phyloP scores from a whole-genome alignment of 2,888 invertebrate species.

The Aethes cnicana region DNA sequence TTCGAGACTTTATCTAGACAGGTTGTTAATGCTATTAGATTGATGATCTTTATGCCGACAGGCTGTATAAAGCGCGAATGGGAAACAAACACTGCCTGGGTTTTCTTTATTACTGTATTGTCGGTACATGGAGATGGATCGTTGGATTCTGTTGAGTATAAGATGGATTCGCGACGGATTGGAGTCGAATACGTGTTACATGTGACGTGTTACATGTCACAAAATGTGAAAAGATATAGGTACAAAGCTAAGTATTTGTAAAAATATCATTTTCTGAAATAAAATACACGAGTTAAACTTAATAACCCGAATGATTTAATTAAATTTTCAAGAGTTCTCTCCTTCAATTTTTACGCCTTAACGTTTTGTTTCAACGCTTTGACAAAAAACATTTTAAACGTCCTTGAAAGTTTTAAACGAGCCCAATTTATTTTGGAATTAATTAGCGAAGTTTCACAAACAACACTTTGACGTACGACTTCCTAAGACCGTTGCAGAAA shows the following conservation, averaged over 20 bases:
- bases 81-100: constrained; percentile 12
- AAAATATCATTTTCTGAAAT: too few species aligned
- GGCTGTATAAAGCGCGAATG: constrained; percentile 29
- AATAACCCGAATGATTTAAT: neutral
- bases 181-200: neutral
- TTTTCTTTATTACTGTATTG: constrained; percentile 21
- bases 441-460: constrained; percentile 28
- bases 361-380: constrained; percentile 20
- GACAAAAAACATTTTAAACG: constrained; percentile 20
- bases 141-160: constrained; percentile 2
- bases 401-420: constrained; percentile 26
- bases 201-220: neutral
- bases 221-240: too few species aligned
- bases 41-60: constrained; percentile 57
- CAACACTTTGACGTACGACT: constrained; percentile 24
- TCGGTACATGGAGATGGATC: constrained; percentile 25
- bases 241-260: too few species aligned
- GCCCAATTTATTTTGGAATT: constrained; percentile 26
- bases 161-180: constrained; percentile 14
- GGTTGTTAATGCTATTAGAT: constrained; percentile 70
- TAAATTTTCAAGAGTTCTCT: neutral
- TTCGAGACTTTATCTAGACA: constrained; percentile 69
- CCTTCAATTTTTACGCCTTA: constrained; percentile 15
- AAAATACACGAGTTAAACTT: too few species aligned
- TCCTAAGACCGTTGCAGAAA: constrained; percentile 9